Base-by-base conservation (phyloP, 2,888 invertebrate genomes). In the Latheticus oryzae region DNA sequence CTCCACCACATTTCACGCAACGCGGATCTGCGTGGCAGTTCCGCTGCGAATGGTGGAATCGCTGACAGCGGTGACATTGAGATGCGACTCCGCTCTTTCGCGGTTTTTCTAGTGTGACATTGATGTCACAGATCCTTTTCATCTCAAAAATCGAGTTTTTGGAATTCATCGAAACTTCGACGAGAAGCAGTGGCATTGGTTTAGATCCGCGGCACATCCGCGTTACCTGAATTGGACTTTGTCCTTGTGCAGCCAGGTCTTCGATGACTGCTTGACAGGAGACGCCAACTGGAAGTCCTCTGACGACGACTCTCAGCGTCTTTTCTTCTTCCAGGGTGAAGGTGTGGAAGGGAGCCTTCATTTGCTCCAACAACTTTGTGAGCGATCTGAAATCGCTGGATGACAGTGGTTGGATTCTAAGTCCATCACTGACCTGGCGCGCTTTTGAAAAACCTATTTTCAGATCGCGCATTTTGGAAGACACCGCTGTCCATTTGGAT, bases 41-140 rank as follows among this genome's bases (percentile, higher is more conserved):
- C 1, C 2, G 19, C 15, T 33, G 35, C 3, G 48, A 11, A 8
- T 48, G 48, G 1, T 23, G 35, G 11, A 15, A 48, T 33, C 12
- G 3, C 17, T 47, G 47, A 1, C 47, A 47, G 1, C 30, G 9
- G 19, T 19, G 17, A 12, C 47, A 47, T 8, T 47, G 47, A 12
- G 24, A 15, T 15, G 26, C 12, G 9, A 12, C 1, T 12, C 3
- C 13, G 42, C 1, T 42, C 13, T 8, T 23, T 11, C 13, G n/a
- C n/a, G 4, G 8, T 0, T 2, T 12, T n/a, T 33, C 33, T 11
- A 19, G 9, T 8, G 5, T 32, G n/a, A 32, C 8, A 7, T 1
- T 16, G 3, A 32, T 7, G 3, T 21, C 8, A 13, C 15, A 9
- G 21, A 9, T 11, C 4, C 8, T 17, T 8, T n/a, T 8, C 5